Evolutionary conservation across 2,888 invertebrate species (phyloP).

Genomic region (Peribatodes rhomboidaria): DNA sequence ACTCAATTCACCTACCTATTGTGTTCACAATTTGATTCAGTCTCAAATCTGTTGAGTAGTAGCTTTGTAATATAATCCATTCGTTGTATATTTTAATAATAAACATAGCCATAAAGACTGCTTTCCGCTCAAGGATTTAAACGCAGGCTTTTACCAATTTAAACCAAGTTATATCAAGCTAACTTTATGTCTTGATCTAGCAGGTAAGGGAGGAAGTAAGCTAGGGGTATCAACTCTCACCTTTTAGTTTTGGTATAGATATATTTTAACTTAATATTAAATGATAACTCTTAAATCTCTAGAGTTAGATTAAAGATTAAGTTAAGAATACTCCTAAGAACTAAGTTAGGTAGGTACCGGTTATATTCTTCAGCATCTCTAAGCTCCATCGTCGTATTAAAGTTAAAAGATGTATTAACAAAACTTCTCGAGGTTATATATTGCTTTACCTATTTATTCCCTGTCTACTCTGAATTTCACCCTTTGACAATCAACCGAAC

Average conservation of each 20-base stretch:
- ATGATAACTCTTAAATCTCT: not conserved
- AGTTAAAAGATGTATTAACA: too few relatives aligned
- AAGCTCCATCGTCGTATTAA: too few relatives aligned
- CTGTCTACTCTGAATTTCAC: too few relatives aligned
- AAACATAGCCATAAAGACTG: slow-evolving; percentile 35
- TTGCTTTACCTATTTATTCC: too few relatives aligned
- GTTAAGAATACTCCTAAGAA: too few relatives aligned
- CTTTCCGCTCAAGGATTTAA: slow-evolving; percentile 20
- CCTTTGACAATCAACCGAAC: too few relatives aligned
- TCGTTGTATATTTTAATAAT: slow-evolving; percentile 46
- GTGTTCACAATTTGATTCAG: slow-evolving; percentile 31
- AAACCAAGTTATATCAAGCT: too few relatives aligned
- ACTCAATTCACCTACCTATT: slow-evolving; percentile 21
- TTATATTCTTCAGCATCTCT: too few relatives aligned
- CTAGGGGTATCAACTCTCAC: not conserved
- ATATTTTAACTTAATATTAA: not conserved
- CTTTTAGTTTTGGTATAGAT: not conserved
- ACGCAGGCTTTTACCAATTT: not conserved
- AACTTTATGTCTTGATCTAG: not conserved
- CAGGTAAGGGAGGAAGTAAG: not conserved
- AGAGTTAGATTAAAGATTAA: too few relatives aligned
- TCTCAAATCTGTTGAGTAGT: slow-evolving; percentile 28
- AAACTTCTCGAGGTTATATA: too few relatives aligned
- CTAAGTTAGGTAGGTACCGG: too few relatives aligned
- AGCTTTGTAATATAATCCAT: slow-evolving; percentile 46